Evolutionary conservation across 92 coral and sea anemone genomes (phyloP).

Genomic region (Epizoanthus illoricatus): DNA sequence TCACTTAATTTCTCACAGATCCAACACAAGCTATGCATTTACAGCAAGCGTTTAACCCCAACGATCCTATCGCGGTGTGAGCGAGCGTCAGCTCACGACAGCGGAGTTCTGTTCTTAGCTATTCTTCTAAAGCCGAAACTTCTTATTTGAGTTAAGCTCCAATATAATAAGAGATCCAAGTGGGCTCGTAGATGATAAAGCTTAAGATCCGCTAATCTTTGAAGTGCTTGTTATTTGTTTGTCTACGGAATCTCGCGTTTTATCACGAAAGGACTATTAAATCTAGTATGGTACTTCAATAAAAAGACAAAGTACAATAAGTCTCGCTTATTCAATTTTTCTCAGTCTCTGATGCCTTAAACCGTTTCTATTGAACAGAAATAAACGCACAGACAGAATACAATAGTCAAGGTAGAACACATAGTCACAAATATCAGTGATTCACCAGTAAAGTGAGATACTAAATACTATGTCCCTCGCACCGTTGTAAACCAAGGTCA

Average conservation of each 20-base stretch:
- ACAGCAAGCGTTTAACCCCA: conserved; percentile 26
- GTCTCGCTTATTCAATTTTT: background rate
- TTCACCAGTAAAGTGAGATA: too few species aligned
- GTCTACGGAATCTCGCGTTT: background rate
- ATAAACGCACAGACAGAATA: too few species aligned
- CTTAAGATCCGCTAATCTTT: conserved; percentile 40
- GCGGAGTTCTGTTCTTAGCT: background rate
- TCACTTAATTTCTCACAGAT: background rate
- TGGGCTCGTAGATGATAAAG: conserved; percentile 13
- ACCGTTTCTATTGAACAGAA: too few species aligned
- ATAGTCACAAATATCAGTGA: too few species aligned
- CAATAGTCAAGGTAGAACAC: too few species aligned
- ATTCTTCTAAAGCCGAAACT: conserved; percentile 13
- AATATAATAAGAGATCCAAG: conserved; percentile 18
- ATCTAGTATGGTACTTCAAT: background rate
- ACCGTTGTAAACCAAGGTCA: background rate
- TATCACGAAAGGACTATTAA: conserved; percentile 35
- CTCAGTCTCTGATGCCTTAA: background rate
- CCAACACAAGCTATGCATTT: conserved; percentile 7
- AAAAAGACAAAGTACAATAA: background rate
- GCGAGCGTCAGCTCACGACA: background rate
- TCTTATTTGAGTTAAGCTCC: conserved; percentile 13
- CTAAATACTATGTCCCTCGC: background rate
- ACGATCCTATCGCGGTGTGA: background rate
- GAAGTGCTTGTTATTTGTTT: conserved; percentile 37